Percentiles rank a stretch among this genome's conserved stretches.
Conservation (phyloP, 2,888 invertebrate species). For the Agonopterix arenella region DNA sequence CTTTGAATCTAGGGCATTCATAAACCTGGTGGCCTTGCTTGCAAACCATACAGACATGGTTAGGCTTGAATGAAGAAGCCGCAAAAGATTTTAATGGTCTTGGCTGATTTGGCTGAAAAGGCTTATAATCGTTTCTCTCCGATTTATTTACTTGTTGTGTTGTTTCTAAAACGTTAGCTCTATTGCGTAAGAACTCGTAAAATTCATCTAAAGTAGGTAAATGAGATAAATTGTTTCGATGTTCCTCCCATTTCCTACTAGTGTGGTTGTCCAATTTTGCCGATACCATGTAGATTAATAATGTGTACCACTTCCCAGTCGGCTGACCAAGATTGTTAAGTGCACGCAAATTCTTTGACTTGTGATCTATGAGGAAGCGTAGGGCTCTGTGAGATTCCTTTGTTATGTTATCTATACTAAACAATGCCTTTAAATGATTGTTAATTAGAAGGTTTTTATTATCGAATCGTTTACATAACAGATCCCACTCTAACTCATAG, state of each 20-base stretch:
- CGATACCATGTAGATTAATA: conserved; percentile 13
- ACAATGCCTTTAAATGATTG: conserved; percentile 9
- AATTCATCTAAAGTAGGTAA: conserved; percentile 9
- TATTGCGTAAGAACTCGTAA: conserved; percentile 6
- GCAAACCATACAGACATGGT: background rate
- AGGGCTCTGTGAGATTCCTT: conserved; percentile 4
- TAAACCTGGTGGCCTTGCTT: background rate
- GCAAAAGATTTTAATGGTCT: background rate
- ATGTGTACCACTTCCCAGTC: conserved; percentile 15
- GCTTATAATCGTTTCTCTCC: background rate
- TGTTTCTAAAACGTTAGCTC: conserved; percentile 13
- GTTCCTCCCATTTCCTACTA: conserved; percentile 16
- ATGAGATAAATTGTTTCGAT: background rate
- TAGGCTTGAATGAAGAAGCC: background rate
- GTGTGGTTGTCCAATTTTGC: conserved; percentile 15
- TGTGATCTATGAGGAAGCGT: conserved; percentile 7
- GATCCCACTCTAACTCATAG: conserved; percentile 8
- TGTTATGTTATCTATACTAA: conserved; percentile 4
- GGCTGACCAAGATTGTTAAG: conserved; percentile 14
- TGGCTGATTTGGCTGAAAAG: too few relatives aligned
- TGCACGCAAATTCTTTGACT: conserved; percentile 23
- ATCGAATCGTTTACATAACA: conserved; percentile 7
- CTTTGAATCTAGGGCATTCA: background rate
- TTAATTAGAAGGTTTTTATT: conserved; percentile 7
- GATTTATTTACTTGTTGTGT: background rate